Base-by-base conservation (phyloP, 2,888 invertebrate genomes). In the Leptarthrus brevirostris region DNA sequence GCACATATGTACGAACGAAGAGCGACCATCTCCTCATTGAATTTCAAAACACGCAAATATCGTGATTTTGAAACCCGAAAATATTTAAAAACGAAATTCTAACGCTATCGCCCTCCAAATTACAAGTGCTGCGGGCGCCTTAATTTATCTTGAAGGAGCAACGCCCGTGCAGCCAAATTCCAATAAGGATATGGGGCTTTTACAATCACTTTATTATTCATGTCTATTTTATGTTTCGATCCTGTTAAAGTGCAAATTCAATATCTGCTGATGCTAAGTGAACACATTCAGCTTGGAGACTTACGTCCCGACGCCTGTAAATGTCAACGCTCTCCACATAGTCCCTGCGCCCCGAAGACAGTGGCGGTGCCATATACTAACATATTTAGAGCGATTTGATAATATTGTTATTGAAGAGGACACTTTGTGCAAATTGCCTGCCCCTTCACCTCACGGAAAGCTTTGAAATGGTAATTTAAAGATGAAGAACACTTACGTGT, bases 191-290 rank as follows among this genome's bases (percentile, higher is more conserved):
- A 74, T 76, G 47, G 73, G 54, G 69, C 73, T 73, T 70, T 74
- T 71, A 71, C 73, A 76, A 76, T 76, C 73, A 76, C 74, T 76
- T 76, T 74, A 76, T 76, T 76, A 76, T 76, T 76, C 76, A 76
- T 74, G 73, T 64, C 70, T 73, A 73, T 74, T 76, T 76, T 76
- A 76, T 76, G 76, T 52, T 61, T 40, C 56, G 73, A 61, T 76
- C 54, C 71, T 71, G 53, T 71, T 71, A 54, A 40, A 71, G 54
- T 54, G 71, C 54, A 54, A 71, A 71, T 71, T 71, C 71, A 71
- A 71, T 71, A 54, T 71, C 24, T 52, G 52, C 52, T 52, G 26
- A 24, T 49, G 54, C 40, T 71, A 71, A 71, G 71, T 71, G 54
- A 71, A 71, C 71, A 54, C 71, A 71, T 71, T 54, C 53, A 36